phyloP scores from a whole-genome alignment of 2,888 invertebrate genomes.

The Sarcophaga carnaria region DNA sequence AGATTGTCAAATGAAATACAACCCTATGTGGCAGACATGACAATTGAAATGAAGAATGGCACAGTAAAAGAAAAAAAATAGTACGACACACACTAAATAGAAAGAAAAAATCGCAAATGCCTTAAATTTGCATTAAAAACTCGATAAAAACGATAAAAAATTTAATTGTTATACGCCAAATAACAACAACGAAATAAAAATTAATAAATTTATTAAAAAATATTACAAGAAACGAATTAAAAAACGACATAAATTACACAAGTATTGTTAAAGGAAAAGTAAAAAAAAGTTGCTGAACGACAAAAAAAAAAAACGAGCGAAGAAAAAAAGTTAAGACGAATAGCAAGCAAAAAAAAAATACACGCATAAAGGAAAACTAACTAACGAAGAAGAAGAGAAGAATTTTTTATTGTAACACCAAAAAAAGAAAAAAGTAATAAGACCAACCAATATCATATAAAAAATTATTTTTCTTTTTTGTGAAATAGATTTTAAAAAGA shows the following conservation, averaged over 20 bases:
- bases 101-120: conserved; percentile 71
- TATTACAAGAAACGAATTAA: conserved; percentile 30
- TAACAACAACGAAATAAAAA: conserved; percentile 64
- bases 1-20: neutral
- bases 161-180: conserved; percentile 64
- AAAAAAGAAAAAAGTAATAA: conserved; percentile 46
- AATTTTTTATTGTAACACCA: conserved; percentile 16
- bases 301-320: conserved; percentile 27
- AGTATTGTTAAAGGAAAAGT: conserved; percentile 39
- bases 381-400: conserved; percentile 39
- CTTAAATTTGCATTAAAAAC: conserved; percentile 67
- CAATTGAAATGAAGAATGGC: conserved; percentile 39
- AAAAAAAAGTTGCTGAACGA: conserved; percentile 65
- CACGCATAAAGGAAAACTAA: conserved; percentile 5
- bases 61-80: conserved; percentile 54
- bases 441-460: conserved; percentile 28
- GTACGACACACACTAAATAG: conserved; percentile 63
- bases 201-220: conserved; percentile 44
- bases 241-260: conserved; percentile 61
- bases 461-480: neutral
- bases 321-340: conserved; percentile 36
- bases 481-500: too few species aligned
- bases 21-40: neutral
- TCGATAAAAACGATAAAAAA: conserved; percentile 70
- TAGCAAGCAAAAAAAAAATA: conserved; percentile 31